Base-by-base conservation (phyloP, 2,888 invertebrate species). In the Parapristionchus giblindavisi region DNA sequence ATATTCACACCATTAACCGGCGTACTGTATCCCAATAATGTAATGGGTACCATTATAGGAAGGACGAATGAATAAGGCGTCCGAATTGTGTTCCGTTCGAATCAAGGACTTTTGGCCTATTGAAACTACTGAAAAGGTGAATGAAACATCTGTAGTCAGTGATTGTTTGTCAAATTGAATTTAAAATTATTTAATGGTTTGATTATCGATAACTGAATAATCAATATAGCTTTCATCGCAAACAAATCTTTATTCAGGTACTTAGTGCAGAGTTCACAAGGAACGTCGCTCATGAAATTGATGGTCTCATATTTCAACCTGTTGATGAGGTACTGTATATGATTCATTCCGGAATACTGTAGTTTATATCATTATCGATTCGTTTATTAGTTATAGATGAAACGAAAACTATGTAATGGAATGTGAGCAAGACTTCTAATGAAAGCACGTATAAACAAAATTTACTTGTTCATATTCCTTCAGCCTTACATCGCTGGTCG, bases 261-360 rank as follows among this genome's bases (percentile, higher is more conserved):
- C 81, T 88, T 43, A 75, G 79, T 21, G 93, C 94, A 60, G 94
- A 94, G 87, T 98, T 99, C 89, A 92, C 93, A 0, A 92, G 92
- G 81, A 92, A 92, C 48, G 90, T 99, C 27, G 91, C 92, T 0
- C 99, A 99, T 88, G 96, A 98, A 89, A 96, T 97, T 0, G 99
- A 99, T 88, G 99, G 99, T 29, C 91, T 99, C 21, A 95, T 99
- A 86, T 99, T 98, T 89, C 99, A 99, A 88, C 99, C 99, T 0
- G 91, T 93, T 0, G 91, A 92, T 78, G 94, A 93, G 89, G 93
- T 94, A 88, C 88, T 89, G 86, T 6, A n/a, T 14, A 5, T 5
- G 54, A 43, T 8, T 14, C 17, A 43, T 43, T 43, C 58, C 11
- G 43, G 43, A 43, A 17, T 43, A 8, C 8, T 43, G 43, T 14